Base-by-base conservation (phyloP, 2,113 vertebrate genomes). In the Corydoras maculifer region DNA sequence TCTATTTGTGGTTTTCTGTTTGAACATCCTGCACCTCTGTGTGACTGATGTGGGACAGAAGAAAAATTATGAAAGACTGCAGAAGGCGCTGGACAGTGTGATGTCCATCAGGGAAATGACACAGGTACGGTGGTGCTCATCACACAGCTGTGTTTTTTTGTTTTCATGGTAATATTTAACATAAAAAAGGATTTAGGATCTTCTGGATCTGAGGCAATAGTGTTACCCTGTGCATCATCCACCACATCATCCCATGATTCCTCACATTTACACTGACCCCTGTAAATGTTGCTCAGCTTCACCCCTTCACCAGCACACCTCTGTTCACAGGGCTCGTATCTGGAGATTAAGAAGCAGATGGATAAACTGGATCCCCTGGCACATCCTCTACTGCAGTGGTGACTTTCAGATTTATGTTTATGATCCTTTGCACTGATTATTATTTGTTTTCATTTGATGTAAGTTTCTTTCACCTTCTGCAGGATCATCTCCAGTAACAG, bases 81-180 rank as follows among this genome's bases (percentile, higher is more conserved):
- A 99, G 89, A 98, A 98, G 87, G 97, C 97, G 5, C 81, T 99
- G 89, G 97, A 99, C 84, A 99, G 97, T 32, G 96, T 99, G 75
- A 99, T 99, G 97, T 99, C 97, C 76, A 98, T 99, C 78, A 90
- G 97, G 74, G 97, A 99, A 87, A 99, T 99, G 97, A 99, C 96
- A 73, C 97, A 99, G 95, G 97, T 99, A 93, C 43, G 62, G 55
- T 10, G 8, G 30, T 63, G n/a, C 2, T 10, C 49, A 25, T 10
- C 4, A 43, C 35, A 43, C 7, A 43, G 35, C 35, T 5, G 35
- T 4, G 18, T 25, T 25, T 25, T 25, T 25, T 25, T 25, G 1
- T 25, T 25, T 25, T 25, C 2, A 43, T 0, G 35, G 4, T 43
- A 43, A 43, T 8, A 43, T 8, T 5, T 5, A 8, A 43, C 35